phyloP scores from a whole-genome alignment of 2,113 vertebrate genomes.

The Suncus etruscus region DNA sequence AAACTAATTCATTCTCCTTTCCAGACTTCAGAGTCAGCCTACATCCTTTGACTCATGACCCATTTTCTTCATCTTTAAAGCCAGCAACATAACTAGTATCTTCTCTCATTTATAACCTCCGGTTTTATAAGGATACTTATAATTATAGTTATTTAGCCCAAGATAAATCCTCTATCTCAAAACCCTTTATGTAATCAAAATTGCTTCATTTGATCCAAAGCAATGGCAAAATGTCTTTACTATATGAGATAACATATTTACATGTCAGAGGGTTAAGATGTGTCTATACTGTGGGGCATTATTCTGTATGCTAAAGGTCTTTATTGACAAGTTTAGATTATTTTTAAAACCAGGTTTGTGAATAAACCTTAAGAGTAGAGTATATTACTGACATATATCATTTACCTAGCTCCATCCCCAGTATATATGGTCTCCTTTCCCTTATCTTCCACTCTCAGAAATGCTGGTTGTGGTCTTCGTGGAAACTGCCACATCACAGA shows the following conservation, averaged over 20 bases:
- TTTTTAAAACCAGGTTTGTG: neutral
- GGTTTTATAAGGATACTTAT: neutral
- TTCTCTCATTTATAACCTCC: neutral
- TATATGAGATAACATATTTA: neutral
- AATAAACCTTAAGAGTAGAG: too few relatives aligned
- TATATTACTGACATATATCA: too few relatives aligned
- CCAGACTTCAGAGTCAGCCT: neutral
- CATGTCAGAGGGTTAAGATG: neutral
- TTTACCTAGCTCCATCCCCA: too few relatives aligned
- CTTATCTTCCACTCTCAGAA: too few relatives aligned
- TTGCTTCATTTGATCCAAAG: neutral
- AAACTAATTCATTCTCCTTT: slow-evolving; percentile 14
- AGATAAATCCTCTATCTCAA: slow-evolving; percentile 7
- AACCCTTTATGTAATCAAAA: slow-evolving; percentile 10
- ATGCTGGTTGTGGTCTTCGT: too few relatives aligned
- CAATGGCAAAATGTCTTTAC: neutral
- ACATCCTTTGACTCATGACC: neutral
- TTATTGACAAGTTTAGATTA: slow-evolving; percentile 33
- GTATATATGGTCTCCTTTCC: too few relatives aligned
- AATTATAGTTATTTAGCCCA: neutral
- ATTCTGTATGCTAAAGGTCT: neutral
- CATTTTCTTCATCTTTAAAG: slow-evolving; percentile 9
- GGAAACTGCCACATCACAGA: too few relatives aligned
- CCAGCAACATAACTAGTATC: neutral
- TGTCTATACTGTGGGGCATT: neutral